Conservation (phyloP, 2,888 invertebrate species). For the Torymus tubicola region DNA sequence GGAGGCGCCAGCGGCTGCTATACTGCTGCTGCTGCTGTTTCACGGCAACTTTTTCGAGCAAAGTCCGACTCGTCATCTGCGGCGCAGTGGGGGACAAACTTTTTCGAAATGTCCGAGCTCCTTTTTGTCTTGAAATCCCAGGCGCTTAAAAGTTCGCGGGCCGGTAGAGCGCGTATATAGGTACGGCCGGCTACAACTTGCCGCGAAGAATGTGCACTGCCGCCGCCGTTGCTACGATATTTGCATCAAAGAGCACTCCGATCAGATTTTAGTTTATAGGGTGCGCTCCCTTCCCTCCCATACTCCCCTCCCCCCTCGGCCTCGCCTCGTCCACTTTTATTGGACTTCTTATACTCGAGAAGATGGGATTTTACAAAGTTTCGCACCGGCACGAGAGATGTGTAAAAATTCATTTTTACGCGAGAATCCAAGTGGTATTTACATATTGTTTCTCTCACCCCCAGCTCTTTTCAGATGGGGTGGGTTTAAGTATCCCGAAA, state of each 20-base stretch:
- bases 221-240: conserved; percentile 35
- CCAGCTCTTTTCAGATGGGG: conserved; percentile 8
- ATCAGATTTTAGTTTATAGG: conserved; percentile 54
- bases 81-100: conserved; percentile 48
- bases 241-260: conserved; percentile 57
- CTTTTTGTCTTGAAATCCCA: conserved; percentile 59
- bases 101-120: conserved; percentile 62
- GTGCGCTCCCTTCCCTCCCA: background rate
- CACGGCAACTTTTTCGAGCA: conserved; percentile 59
- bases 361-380: conserved; percentile 38
- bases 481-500: too few relatives aligned
- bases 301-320: too few relatives aligned
- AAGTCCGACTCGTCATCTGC: conserved; percentile 63
- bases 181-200: conserved; percentile 4
- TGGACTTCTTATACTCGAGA: conserved; percentile 29
- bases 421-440: conserved; percentile 46
- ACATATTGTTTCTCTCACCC: conserved; percentile 25
- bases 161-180: too few relatives aligned
- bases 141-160: conserved; percentile 60
- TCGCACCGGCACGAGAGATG: conserved; percentile 13
- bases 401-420: conserved; percentile 52
- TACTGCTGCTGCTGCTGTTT: conserved; percentile 52
- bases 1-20: conserved; percentile 41
- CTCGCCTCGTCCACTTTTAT: conserved; percentile 33
- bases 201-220: conserved; percentile 25